Percentiles rank a stretch among this genome's conserved stretches.
Conservation (phyloP, 2,888 invertebrate genomes). For the Stegana nigrithorax region DNA sequence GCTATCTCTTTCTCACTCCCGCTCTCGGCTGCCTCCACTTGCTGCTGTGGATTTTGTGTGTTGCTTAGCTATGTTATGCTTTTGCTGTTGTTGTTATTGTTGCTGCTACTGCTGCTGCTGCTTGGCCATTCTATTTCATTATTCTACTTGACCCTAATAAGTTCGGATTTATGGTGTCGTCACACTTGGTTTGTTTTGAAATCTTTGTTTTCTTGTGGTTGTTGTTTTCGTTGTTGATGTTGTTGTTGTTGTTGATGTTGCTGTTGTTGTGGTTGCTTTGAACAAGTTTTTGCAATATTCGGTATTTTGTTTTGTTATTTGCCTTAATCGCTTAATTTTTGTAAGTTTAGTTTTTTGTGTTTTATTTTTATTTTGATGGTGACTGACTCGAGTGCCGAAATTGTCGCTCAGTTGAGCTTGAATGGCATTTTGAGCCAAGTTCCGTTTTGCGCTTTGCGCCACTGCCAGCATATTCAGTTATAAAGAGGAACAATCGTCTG, state of each 20-base stretch:
- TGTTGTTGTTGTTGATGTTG: background rate
- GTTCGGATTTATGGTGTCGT: constrained; percentile 38
- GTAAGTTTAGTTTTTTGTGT: no score
- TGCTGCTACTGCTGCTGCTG: background rate
- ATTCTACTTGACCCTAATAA: constrained; percentile 39
- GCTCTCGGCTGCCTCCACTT: background rate
- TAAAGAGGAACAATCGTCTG: no score
- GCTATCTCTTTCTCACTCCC: background rate
- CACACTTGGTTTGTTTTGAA: constrained; percentile 38
- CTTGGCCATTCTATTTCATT: constrained; percentile 14
- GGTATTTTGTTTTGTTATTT: background rate
- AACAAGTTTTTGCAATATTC: background rate
- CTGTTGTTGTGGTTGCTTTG: background rate
- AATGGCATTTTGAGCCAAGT: background rate
- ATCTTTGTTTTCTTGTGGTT: no score
- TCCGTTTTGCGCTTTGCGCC: no score
- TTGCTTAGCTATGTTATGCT: background rate
- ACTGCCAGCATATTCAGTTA: no score
- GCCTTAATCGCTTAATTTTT: background rate
- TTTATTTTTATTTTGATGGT: no score
- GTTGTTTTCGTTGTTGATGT: background rate
- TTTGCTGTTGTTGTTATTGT: background rate
- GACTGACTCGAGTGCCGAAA: no score
- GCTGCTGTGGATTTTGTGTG: no score
- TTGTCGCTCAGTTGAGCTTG: background rate